Evolutionary conservation across 2,888 invertebrate genomes (phyloP).

Genomic region (Pristionchus fissidentatus): DNA sequence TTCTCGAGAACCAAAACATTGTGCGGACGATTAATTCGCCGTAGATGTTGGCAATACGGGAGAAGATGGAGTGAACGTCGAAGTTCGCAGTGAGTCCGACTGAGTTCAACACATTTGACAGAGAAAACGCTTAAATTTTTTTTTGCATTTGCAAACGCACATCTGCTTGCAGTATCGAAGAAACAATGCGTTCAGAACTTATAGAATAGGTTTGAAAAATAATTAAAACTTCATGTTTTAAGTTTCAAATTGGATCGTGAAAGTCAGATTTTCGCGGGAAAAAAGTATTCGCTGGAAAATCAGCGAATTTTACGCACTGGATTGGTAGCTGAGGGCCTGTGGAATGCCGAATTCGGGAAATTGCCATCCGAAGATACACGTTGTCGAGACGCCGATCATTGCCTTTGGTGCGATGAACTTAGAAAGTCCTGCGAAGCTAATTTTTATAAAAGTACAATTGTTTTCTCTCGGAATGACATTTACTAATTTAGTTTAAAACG

Average conservation of each 20-base stretch:
- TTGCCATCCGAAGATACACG: neutral
- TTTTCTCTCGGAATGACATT: too few relatives aligned
- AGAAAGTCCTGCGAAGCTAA: slow-evolving; percentile 5
- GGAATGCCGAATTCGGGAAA: neutral
- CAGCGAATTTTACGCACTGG: too few relatives aligned
- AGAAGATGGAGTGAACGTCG: slow-evolving; percentile 18
- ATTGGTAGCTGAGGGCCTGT: neutral
- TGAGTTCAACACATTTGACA: too few relatives aligned
- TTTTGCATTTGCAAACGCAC: neutral
- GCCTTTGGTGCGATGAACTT: neutral
- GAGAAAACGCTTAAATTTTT: neutral
- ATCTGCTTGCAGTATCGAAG: neutral
- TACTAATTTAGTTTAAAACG: neutral
- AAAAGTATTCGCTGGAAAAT: too few relatives aligned
- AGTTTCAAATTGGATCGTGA: too few relatives aligned
- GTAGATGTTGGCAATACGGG: slow-evolving; percentile 12
- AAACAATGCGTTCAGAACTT: slow-evolving; percentile 13
- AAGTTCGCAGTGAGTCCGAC: neutral
- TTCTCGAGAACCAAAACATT: neutral
- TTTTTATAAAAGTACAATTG: too few relatives aligned
- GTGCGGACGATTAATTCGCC: neutral
- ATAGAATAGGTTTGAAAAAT: too few relatives aligned
- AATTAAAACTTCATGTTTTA: too few relatives aligned
- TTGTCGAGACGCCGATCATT: neutral
- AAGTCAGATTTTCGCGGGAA: neutral